These are phyloP conservation scores for Paradoxurus hermaphroditus DNA, from an alignment of 2,113 vertebrate genomes.

Conservation along the genomic window DNA sequence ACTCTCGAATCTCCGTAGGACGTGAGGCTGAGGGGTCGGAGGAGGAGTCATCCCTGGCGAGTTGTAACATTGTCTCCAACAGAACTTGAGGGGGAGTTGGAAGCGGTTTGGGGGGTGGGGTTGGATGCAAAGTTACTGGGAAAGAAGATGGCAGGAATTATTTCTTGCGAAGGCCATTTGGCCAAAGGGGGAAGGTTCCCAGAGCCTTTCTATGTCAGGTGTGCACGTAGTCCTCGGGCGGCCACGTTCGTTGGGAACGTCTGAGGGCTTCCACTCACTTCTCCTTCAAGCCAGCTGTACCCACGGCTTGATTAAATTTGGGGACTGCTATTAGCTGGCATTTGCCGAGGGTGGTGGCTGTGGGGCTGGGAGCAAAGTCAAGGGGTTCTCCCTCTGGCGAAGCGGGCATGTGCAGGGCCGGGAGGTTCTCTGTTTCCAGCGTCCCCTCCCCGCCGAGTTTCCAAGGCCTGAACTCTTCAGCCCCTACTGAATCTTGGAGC, in stretches of 20 bases:
- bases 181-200: neutral
- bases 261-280: neutral
- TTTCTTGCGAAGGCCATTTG: neutral
- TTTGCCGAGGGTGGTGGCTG: neutral
- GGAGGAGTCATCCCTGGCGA: neutral
- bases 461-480: neutral
- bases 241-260: neutral
- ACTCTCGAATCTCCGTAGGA: neutral
- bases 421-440: neutral
- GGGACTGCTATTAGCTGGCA: constrained; percentile 31
- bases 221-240: neutral
- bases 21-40: neutral
- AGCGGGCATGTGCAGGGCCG: neutral
- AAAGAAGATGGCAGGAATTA: constrained; percentile 41
- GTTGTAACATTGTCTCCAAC: neutral
- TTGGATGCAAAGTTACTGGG: constrained; percentile 43
- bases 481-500: neutral
- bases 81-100: constrained; percentile 66
- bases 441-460: neutral
- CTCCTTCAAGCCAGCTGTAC: neutral
- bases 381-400: neutral
- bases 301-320: neutral
- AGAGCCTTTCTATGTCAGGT: neutral
- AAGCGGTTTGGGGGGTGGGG: constrained; percentile 13
- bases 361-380: neutral